A percentile compares a stretch with the other conserved stretches of the same genome.
phyloP scores from a whole-genome alignment of 2,888 invertebrate species.

The Ferdinandea cuprea region DNA sequence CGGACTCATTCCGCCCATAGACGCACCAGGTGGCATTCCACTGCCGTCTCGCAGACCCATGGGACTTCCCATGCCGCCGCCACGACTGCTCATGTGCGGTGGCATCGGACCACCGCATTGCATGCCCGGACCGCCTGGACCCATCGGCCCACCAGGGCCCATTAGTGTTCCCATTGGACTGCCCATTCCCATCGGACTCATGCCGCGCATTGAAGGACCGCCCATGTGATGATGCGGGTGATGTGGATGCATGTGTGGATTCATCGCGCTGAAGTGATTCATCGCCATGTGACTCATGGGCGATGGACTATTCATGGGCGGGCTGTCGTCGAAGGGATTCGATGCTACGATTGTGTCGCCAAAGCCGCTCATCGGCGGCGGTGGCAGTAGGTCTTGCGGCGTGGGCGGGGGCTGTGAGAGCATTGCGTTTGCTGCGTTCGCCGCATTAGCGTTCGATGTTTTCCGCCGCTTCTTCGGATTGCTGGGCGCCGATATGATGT shows the following conservation, averaged over 20 bases:
- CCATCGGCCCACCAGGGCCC: conserved; percentile 69
- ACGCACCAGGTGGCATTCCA: conserved; percentile 81
- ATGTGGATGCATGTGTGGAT: conserved; percentile 89
- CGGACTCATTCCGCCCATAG: conserved; percentile 84
- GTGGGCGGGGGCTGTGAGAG: conserved; percentile 88
- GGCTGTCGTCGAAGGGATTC: conserved; percentile 96
- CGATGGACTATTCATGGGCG: conserved; percentile 83
- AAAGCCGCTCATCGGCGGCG: conserved; percentile 93
- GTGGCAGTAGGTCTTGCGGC: conserved; percentile 90
- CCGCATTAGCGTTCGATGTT: conserved; percentile 87
- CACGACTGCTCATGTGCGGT: conserved; percentile 82
- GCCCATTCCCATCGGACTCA: conserved; percentile 81
- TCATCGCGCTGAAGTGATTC: conserved; percentile 85
- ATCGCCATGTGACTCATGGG: conserved; percentile 86
- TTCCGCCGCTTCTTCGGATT: conserved; percentile 94
- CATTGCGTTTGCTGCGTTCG: conserved; percentile 83
- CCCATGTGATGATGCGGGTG: conserved; percentile 88
- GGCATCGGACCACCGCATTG: conserved; percentile 79
- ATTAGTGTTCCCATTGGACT: conserved; percentile 76
- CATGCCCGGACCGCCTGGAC: conserved; percentile 77
- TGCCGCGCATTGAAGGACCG: conserved; percentile 83
- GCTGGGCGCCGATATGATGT: conserved; percentile 90
- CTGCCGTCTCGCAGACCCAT: conserved; percentile 85
- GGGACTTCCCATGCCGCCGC: conserved; percentile 82
- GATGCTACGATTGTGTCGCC: conserved; percentile 97